Percentiles rank a stretch among this genome's conserved stretches.
Evolutionary conservation across 2,888 invertebrate species (phyloP).

Genomic region (Criorhina ranunculi): DNA sequence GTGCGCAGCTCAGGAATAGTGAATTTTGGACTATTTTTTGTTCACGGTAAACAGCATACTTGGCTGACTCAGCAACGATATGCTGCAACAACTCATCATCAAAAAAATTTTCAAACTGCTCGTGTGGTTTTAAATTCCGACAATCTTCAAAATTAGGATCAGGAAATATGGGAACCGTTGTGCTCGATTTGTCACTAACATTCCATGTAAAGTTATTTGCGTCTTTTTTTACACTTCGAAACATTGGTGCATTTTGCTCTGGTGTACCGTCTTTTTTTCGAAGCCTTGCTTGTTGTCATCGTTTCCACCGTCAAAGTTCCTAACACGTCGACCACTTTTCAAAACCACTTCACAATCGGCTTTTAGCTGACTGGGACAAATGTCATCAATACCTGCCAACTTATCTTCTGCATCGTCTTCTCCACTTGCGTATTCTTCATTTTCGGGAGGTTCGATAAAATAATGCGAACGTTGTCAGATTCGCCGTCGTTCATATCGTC

Average conservation of each 20-base stretch:
- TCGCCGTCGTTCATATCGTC: background rate
- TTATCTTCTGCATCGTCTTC: constrained; percentile 2
- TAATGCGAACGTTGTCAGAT: background rate
- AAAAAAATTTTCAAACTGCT: background rate
- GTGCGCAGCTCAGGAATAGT: constrained; percentile 20
- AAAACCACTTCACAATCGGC: background rate
- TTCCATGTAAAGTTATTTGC: background rate
- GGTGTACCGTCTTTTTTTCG: background rate
- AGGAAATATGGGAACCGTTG: background rate
- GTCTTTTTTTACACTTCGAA: background rate
- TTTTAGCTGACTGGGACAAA: constrained; percentile 3
- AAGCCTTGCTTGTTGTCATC: background rate
- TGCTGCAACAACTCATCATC: too few species aligned
- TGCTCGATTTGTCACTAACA: background rate
- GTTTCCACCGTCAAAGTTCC: background rate
- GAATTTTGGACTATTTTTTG: constrained; percentile 4
- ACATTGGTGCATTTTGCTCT: background rate
- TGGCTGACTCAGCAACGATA: background rate
- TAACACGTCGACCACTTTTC: background rate
- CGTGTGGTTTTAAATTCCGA: background rate
- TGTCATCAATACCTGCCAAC: background rate
- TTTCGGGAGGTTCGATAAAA: background rate
- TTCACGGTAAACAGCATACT: background rate
- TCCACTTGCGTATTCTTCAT: constrained; percentile 1
- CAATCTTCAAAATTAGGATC: background rate